These are phyloP conservation scores for Upupa epops DNA, from an alignment of 2,113 vertebrate genomes.

Conservation along the genomic window DNA sequence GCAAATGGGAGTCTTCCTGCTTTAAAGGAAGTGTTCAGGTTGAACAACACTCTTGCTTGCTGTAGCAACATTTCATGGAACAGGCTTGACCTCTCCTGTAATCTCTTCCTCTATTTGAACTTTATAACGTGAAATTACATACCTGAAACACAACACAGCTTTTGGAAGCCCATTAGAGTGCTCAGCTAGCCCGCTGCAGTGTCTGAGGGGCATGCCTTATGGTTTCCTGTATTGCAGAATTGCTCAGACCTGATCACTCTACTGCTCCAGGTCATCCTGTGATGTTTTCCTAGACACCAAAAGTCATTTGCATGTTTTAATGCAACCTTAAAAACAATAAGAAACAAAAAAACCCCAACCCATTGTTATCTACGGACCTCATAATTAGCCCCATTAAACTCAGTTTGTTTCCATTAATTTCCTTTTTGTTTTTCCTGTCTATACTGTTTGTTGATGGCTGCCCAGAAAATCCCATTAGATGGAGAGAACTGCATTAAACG, in stretches of 20 bases:
- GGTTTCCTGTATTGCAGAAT: background rate
- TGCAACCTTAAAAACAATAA: background rate
- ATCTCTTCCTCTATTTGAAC: background rate
- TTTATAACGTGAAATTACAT: background rate
- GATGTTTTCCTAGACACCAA: background rate
- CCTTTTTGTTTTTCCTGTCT: background rate
- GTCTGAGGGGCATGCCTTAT: background rate
- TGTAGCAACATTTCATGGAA: background rate
- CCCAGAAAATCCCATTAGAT: background rate
- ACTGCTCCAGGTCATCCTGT: background rate
- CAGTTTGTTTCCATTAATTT: background rate
- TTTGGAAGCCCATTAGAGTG: background rate
- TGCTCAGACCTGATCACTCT: background rate
- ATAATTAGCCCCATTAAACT: background rate
- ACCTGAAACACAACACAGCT: background rate
- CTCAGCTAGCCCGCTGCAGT: rapidly evolving
- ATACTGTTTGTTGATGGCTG: background rate
- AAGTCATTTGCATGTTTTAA: background rate
- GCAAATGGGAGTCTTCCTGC: background rate
- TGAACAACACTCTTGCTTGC: background rate
- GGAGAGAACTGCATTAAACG: background rate
- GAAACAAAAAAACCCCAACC: background rate
- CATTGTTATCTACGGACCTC: background rate
- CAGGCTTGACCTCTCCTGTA: background rate
- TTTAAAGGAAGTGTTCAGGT: background rate